phyloP scores from a whole-genome alignment of 2,888 invertebrate genomes.

The Cepaea hortensis region DNA sequence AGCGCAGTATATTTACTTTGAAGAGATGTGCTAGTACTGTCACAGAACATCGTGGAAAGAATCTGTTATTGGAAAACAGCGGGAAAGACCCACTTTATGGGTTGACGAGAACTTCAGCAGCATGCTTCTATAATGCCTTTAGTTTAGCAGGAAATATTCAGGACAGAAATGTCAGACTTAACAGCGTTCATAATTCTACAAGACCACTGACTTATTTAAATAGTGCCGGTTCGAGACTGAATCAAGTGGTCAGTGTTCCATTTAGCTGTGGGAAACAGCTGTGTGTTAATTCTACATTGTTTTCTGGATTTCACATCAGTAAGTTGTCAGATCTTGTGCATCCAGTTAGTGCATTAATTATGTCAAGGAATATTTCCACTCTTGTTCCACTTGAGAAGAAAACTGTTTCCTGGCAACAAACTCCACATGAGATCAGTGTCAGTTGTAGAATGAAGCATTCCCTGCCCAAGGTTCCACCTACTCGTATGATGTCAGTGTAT shows the following conservation, averaged over 20 bases:
- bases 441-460: constrained; percentile 40
- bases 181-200: too few species aligned
- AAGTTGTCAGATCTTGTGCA: background rate
- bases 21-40: background rate
- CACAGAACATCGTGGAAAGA: background rate
- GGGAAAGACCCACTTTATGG: background rate
- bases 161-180: background rate
- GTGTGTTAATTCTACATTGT: background rate
- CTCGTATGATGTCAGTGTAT: constrained; percentile 40
- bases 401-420: background rate
- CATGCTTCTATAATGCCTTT: background rate
- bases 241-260: background rate
- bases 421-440: background rate
- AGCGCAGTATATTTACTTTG: background rate
- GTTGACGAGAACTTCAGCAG: background rate
- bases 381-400: background rate
- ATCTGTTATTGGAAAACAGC: background rate
- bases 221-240: background rate
- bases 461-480: constrained; percentile 42
- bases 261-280: background rate
- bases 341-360: background rate
- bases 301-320: background rate
- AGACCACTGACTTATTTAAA: too few species aligned
- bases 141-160: background rate
- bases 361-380: background rate